Evolutionary conservation across 2,888 invertebrate species (phyloP).

Genomic region (Hoplodrina blanda): DNA sequence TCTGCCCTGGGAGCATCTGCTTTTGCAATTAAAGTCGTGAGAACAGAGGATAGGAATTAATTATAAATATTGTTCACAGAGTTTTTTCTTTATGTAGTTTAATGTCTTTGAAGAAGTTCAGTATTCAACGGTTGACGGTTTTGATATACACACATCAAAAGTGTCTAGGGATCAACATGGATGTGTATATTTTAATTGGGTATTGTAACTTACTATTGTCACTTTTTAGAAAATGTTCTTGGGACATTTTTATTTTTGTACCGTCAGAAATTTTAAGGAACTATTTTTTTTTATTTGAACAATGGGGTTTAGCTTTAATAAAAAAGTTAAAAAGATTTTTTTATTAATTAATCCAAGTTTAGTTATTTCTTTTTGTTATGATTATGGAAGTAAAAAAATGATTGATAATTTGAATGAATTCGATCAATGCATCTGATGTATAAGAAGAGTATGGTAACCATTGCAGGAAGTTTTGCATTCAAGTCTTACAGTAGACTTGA

Average conservation of each 20-base stretch:
- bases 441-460: neutral
- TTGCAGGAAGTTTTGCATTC: no score
- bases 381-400: neutral
- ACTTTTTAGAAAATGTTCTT: slow-evolving; percentile 9
- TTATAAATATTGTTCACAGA: slow-evolving; percentile 69
- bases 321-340: neutral
- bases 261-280: slow-evolving; percentile 25
- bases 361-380: neutral
- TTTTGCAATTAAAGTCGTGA: slow-evolving; percentile 89
- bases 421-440: neutral
- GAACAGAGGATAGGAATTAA: slow-evolving; percentile 84
- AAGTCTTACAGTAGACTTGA: slow-evolving; percentile 34
- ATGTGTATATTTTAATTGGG: slow-evolving; percentile 45
- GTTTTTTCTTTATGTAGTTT: slow-evolving; percentile 57
- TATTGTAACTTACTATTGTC: slow-evolving; percentile 39
- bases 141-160: no score
- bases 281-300: neutral
- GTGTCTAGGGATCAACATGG: no score
- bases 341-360: neutral
- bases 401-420: neutral
- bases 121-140: slow-evolving; percentile 61
- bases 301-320: neutral
- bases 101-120: slow-evolving; percentile 48
- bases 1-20: slow-evolving; percentile 85
- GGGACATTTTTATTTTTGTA: slow-evolving; percentile 16